Conservation (phyloP, 2,113 vertebrate genomes). For the Tor tambroides region DNA sequence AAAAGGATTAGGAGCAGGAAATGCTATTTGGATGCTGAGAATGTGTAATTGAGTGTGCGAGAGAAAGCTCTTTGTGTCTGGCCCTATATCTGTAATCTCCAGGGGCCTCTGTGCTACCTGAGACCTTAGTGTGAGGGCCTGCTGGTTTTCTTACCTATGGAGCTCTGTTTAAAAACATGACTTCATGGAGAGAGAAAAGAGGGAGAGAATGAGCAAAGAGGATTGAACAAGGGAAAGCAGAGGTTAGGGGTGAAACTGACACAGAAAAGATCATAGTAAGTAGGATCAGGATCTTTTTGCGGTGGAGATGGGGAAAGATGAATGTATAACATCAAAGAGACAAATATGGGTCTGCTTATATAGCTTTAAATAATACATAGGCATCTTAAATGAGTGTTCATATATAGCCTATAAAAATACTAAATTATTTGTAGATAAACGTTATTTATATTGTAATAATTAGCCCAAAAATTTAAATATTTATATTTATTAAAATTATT, state of each 20-base stretch:
- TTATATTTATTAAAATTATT: not conserved
- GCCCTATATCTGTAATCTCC: slow-evolving; percentile 25
- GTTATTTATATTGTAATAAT: not conserved
- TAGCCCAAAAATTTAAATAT: not conserved
- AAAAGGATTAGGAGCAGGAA: slow-evolving; percentile 22
- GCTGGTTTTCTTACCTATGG: slow-evolving; percentile 16
- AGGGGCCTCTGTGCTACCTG: slow-evolving; percentile 36
- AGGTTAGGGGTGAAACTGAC: slow-evolving; percentile 1
- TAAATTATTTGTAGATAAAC: not conserved
- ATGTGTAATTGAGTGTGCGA: slow-evolving; percentile 35
- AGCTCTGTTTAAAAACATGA: slow-evolving; percentile 51
- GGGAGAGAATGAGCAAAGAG: slow-evolving; percentile 36
- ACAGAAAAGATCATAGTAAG: slow-evolving; percentile 13
- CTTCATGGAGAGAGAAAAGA: slow-evolving; percentile 44
- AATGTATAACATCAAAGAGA: not conserved
- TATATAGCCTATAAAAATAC: not conserved
- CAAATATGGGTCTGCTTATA: not conserved
- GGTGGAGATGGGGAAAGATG: not conserved
- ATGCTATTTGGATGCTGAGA: slow-evolving; percentile 16
- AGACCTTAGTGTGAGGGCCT: slow-evolving; percentile 33
- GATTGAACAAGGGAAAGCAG: not conserved
- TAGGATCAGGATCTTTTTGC: slow-evolving; percentile 11
- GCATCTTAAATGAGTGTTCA: not conserved
- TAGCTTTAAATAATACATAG: not conserved
- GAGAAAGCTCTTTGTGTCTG: slow-evolving; percentile 41